Evolutionary conservation across 2,888 invertebrate species (phyloP).

Genomic region (Eumacrocentrus americanus): DNA sequence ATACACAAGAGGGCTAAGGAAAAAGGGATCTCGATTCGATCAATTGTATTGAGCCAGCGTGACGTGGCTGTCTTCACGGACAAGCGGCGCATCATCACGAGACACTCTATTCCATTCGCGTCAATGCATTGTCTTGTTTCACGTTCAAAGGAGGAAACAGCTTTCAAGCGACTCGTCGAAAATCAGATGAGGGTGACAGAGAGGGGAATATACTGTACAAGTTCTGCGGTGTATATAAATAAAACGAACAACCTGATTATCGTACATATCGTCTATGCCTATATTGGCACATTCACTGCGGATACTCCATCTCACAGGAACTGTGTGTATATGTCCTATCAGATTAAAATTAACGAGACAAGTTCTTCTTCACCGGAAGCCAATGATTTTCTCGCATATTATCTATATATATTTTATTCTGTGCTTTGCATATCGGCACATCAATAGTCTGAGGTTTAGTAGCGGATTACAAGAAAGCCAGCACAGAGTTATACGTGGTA

Average conservation of each 20-base stretch:
- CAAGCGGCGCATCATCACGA: not conserved
- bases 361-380: constrained; percentile 23
- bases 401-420: constrained; percentile 11
- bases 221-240: not conserved
- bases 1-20: constrained; percentile 1
- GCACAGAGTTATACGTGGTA: constrained; percentile 1
- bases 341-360: constrained; percentile 21
- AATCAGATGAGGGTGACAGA: not conserved
- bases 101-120: not conserved
- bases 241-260: not conserved
- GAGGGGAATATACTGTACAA: not conserved
- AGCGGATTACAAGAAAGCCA: constrained; percentile 27
- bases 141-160: not conserved
- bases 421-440: constrained; percentile 28
- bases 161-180: not conserved
- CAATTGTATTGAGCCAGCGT: constrained; percentile 36
- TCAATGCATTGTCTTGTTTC: not conserved
- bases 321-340: not conserved
- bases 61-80: constrained; percentile 33
- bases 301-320: not conserved
- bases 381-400: constrained; percentile 16
- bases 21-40: constrained; percentile 34
- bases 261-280: not conserved
- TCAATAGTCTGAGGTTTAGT: constrained; percentile 30
- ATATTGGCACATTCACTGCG: constrained; percentile 8